Conservation (phyloP, 2,888 invertebrate species). For the Cataglyphis rosenhaueri region DNA sequence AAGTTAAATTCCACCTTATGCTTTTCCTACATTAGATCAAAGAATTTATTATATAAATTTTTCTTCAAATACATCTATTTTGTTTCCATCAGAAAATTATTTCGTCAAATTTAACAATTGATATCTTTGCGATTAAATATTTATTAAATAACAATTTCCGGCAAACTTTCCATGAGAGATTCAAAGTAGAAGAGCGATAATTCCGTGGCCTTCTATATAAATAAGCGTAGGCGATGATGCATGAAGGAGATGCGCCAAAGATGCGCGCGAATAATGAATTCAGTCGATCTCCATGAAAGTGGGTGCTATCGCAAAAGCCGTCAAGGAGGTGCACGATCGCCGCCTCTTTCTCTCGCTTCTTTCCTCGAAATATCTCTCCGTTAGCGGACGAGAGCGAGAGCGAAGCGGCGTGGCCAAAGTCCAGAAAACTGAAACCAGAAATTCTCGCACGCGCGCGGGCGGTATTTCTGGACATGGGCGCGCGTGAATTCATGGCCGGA, state of each 20-base stretch:
- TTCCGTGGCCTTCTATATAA: slow-evolving; percentile 27
- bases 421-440: slow-evolving; percentile 53
- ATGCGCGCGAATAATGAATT: slow-evolving; percentile 51
- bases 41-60: neutral
- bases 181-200: slow-evolving; percentile 22
- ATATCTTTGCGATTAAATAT: neutral
- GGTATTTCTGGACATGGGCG: slow-evolving; percentile 61
- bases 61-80: neutral
- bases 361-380: slow-evolving; percentile 52
- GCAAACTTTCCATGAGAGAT: slow-evolving; percentile 1
- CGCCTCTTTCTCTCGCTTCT: slow-evolving; percentile 6
- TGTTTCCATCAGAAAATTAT: neutral
- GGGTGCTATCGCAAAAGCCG: slow-evolving; percentile 46
- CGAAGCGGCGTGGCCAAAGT: slow-evolving; percentile 43
- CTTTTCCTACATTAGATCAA: neutral
- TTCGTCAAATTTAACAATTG: neutral
- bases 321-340: slow-evolving; percentile 46
- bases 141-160: slow-evolving; percentile 4
- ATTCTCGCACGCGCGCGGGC: slow-evolving; percentile 16
- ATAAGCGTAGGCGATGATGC: slow-evolving; percentile 43
- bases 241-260: slow-evolving; percentile 29
- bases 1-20: neutral
- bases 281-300: slow-evolving; percentile 48
- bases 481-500: slow-evolving; percentile 69
- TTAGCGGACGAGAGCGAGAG: slow-evolving; percentile 54